phyloP scores from a whole-genome alignment of 1,140 invertebrate species.

The Heliconius hewitsoni region DNA sequence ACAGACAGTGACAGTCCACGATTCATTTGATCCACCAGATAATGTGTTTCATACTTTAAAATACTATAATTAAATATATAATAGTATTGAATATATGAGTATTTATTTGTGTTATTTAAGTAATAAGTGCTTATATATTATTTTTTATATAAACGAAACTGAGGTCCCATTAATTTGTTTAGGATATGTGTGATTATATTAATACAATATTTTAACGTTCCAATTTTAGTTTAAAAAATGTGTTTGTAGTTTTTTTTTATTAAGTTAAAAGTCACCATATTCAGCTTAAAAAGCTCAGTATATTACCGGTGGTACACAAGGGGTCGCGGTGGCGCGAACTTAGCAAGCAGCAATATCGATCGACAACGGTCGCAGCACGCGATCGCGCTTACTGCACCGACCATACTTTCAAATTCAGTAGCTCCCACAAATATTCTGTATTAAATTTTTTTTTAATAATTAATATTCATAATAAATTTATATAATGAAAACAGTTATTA shows the following conservation, averaged over 20 bases:
- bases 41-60: background rate
- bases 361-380: constrained; percentile 67
- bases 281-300: constrained; percentile 6
- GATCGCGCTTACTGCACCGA: constrained; percentile 68
- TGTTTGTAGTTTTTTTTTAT: background rate
- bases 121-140: constrained; percentile 3
- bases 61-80: background rate
- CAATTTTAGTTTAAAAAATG: background rate
- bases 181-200: background rate
- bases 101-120: background rate
- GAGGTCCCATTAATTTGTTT: background rate
- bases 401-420: constrained; percentile 14
- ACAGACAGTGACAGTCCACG: constrained; percentile 2
- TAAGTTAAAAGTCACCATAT: background rate
- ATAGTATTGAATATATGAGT: background rate
- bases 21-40: background rate
- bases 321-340: constrained; percentile 63
- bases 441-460: background rate
- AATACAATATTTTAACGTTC: background rate
- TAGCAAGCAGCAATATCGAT: constrained; percentile 71
- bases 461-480: background rate
- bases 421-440: background rate
- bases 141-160: background rate
- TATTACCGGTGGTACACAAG: constrained; percentile 26
- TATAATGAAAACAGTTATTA: constrained; percentile 2